phyloP scores from a whole-genome alignment of 1,140 invertebrate species.

The Drosophila melanica region DNA sequence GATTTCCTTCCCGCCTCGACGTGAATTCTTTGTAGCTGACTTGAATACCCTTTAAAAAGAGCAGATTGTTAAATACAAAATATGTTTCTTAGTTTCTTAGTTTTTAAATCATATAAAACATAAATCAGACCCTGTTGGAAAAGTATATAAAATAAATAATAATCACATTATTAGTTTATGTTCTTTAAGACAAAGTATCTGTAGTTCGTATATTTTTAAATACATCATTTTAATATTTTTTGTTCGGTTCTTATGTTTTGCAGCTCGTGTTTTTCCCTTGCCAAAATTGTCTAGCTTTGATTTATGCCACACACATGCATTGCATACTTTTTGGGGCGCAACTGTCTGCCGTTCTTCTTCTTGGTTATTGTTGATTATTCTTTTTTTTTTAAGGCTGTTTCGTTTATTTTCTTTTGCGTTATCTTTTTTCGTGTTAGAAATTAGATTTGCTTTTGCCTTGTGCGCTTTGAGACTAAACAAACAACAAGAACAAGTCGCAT shows the following conservation, averaged over 20 bases:
- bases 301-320: constrained; percentile 80
- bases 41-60: constrained; percentile 10
- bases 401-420: constrained; percentile 56
- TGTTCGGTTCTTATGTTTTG: constrained; percentile 46
- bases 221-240: constrained; percentile 1
- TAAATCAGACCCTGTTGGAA: no score
- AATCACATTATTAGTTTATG: no score
- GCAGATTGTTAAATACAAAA: no score
- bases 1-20: constrained; percentile 65
- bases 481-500: constrained; percentile 53
- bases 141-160: no score
- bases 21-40: constrained; percentile 1
- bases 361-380: constrained; percentile 48
- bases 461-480: constrained; percentile 51
- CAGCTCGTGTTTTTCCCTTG: constrained; percentile 64
- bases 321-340: constrained; percentile 72
- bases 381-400: constrained; percentile 26
- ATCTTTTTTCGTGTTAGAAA: constrained; percentile 56
- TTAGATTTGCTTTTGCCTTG: constrained; percentile 67
- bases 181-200: constrained; percentile 2
- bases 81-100: no score
- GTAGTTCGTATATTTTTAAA: not conserved
- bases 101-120: no score
- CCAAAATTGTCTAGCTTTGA: constrained; percentile 81
- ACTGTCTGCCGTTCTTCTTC: constrained; percentile 61